Evolutionary conservation across 92 coral and sea anemone genomes (phyloP).

Genomic region (Porites rus): DNA sequence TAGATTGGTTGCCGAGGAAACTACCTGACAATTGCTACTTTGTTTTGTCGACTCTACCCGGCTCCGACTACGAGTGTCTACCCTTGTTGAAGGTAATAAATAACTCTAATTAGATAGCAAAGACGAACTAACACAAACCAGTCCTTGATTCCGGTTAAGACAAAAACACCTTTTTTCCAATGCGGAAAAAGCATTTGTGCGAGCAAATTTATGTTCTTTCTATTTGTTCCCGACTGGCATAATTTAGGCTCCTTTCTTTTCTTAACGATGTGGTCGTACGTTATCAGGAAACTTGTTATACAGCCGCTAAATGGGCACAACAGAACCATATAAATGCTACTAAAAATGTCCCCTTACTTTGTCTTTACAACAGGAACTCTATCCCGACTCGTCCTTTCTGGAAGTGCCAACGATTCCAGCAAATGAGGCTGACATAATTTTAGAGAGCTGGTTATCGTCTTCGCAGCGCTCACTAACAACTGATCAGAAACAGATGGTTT

Average conservation of each 20-base stretch:
- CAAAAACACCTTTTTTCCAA: too few species aligned
- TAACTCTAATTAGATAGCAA: not conserved
- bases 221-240: too few species aligned
- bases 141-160: too few species aligned
- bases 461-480: constrained; percentile 67
- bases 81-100: constrained; percentile 82
- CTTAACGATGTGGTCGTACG: too few species aligned
- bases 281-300: too few species aligned
- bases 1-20: constrained; percentile 91
- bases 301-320: not conserved
- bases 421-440: constrained; percentile 82
- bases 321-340: not conserved
- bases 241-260: too few species aligned
- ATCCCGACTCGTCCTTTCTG: constrained; percentile 79
- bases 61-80: constrained; percentile 79
- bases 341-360: not conserved
- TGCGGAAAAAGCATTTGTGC: too few species aligned
- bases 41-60: constrained; percentile 90
- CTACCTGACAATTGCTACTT: constrained; percentile 81
- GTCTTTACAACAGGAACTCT: constrained; percentile 60
- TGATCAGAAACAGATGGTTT: constrained; percentile 65
- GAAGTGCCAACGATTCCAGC: constrained; percentile 82
- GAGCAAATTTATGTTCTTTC: too few species aligned
- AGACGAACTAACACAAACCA: too few species aligned
- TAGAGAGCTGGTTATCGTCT: constrained; percentile 80